Base-by-base conservation (phyloP, 92 coral and sea anemone species). In the Heliopora coerulea region DNA sequence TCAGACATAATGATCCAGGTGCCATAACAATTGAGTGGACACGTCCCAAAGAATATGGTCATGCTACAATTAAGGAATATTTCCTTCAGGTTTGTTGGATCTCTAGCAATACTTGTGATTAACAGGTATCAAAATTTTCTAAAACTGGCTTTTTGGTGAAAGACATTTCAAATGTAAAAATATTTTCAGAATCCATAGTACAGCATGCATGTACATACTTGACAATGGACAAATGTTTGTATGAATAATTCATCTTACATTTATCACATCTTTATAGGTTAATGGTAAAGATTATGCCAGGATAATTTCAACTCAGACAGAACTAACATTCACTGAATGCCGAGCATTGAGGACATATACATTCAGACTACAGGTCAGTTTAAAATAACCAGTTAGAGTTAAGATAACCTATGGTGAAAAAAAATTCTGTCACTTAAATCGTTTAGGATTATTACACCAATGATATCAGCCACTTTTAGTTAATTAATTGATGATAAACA, bases 21-120 rank as follows among this genome's bases (percentile, higher is more conserved):
- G 87, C 82, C 17, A 84, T 89, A 28, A 65, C 72, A 23, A 21
- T 91, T 28, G 86, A 81, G 15, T 91, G 97, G 97, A 73, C 64
- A 14, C 79, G 76, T 17, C 96, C 97, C 12, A 66, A 74, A 12
- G 79, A 81, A 4, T 87, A 75, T 67, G 97, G 97, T 3, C 90
- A 91, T 79, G 96, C 96, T 56, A 73, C 28, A 11, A 86, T 89
- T 39, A 78, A 85, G 49, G 68, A 61, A 24, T 89, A 80, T 75
- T 68, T 72, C 66, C 59, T 91, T 31, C 84, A 73, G 92, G 97
- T 91, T 50, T 2, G 75, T 64, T 20, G 1, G 15, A 31, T 26
- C 21, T 1, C 28, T 10, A 1, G 18, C 0, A 26, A 31, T 28
- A 17, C 23, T 2, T 56, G 23, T 56, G 15, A 2, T 17, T 56